Conservation (phyloP, 2,888 invertebrate genomes). For the Microchrysa polita region DNA sequence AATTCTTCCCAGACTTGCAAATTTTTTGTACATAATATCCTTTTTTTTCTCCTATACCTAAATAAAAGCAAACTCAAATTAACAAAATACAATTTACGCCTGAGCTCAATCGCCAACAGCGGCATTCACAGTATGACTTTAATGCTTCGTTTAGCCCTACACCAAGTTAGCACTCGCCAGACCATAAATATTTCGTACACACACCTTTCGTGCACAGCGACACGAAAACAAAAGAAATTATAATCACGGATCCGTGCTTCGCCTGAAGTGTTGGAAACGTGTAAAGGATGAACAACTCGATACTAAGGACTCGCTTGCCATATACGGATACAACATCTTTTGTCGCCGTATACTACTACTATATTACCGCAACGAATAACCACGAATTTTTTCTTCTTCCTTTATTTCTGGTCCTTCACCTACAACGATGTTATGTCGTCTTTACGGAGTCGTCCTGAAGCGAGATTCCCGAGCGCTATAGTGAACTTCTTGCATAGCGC, state of each 20-base stretch:
- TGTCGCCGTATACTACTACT: background rate
- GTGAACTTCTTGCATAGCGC: background rate
- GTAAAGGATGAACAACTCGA: background rate
- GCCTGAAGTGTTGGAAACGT: background rate
- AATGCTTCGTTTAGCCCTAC: too few species aligned
- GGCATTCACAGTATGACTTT: too few species aligned
- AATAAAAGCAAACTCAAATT: too few species aligned
- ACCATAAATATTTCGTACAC: conserved; percentile 11
- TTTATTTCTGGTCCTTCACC: background rate
- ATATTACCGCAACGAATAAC: background rate
- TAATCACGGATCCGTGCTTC: background rate
- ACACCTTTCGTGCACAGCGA: background rate
- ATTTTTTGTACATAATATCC: too few species aligned
- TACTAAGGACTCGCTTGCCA: background rate
- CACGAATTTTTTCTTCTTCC: background rate
- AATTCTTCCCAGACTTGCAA: too few species aligned
- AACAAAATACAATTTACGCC: too few species aligned
- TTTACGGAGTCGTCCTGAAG: background rate
- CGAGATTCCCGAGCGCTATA: background rate
- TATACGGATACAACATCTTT: background rate
- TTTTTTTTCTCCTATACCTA: too few species aligned
- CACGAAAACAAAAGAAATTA: background rate
- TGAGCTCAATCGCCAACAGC: too few species aligned
- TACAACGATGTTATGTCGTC: background rate
- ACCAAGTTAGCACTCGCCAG: background rate